Percentiles rank a stretch among this genome's conserved stretches.
These are phyloP conservation scores for Siderastrea radians DNA, from an alignment of 92 coral and sea anemone genomes.

Conservation along the genomic window DNA sequence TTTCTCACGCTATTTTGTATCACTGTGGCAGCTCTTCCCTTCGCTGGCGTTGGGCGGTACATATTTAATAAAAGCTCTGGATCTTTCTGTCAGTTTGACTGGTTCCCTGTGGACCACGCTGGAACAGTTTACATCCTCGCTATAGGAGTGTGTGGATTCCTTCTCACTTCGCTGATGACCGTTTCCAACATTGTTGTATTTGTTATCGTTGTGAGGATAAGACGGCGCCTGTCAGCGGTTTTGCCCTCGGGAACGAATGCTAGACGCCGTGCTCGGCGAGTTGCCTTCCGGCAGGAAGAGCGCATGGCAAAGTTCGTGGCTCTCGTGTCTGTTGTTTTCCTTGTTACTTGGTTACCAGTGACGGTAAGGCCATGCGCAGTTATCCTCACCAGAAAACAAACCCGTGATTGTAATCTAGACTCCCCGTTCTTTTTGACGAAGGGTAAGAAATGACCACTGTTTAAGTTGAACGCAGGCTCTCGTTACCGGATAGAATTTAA, in stretches of 20 bases:
- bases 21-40: constrained; percentile 58
- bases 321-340: constrained; percentile 61
- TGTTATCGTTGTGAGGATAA: constrained; percentile 55
- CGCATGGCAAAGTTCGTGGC: constrained; percentile 84
- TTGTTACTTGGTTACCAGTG: constrained; percentile 75
- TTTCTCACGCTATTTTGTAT: constrained; percentile 39
- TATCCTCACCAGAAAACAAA: background rate
- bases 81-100: constrained; percentile 62
- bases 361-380: constrained; percentile 54
- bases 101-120: constrained; percentile 31
- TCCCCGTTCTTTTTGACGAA: too few species aligned
- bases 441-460: too few species aligned
- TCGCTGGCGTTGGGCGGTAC: constrained; percentile 61
- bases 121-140: constrained; percentile 37
- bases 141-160: constrained; percentile 26
- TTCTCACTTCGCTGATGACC: constrained; percentile 41
- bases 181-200: constrained; percentile 64
- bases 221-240: constrained; percentile 37
- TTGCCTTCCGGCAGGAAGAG: constrained; percentile 65
- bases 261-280: constrained; percentile 24
- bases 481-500: too few species aligned
- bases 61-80: constrained; percentile 35
- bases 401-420: background rate
- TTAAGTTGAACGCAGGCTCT: too few species aligned
- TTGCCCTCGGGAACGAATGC: constrained; percentile 45